Conservation (phyloP, 2,888 invertebrate genomes). For the Linnaemya vulpina region DNA sequence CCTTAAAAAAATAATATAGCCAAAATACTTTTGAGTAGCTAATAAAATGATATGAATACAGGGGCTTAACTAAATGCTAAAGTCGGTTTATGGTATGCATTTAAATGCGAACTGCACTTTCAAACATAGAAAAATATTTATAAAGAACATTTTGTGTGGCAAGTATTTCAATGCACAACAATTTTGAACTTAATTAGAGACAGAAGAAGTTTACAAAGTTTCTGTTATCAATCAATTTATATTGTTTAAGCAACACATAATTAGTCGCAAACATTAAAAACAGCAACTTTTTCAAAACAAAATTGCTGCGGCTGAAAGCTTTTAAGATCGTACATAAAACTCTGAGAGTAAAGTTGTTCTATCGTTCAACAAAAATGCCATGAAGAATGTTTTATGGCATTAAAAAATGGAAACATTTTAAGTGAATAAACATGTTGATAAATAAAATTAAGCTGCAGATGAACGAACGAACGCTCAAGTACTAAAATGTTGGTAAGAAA, state of each 20-base stretch:
- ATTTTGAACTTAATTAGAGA: too few relatives aligned
- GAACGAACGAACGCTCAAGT: slow-evolving; percentile 18
- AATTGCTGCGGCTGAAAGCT: slow-evolving; percentile 33
- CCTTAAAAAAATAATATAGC: slow-evolving; percentile 58
- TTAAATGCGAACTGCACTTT: background rate
- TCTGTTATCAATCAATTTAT: background rate
- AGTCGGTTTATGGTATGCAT: background rate
- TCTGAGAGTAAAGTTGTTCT: slow-evolving; percentile 39
- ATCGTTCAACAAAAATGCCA: slow-evolving; percentile 40
- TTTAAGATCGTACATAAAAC: slow-evolving; percentile 17
- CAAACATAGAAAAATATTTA: background rate
- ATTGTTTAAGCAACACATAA: background rate
- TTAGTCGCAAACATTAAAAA: background rate
- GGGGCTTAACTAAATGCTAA: background rate
- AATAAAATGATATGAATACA: slow-evolving; percentile 42
- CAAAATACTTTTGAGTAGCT: slow-evolving; percentile 27
- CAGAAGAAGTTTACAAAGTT: background rate
- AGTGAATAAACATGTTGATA: slow-evolving; percentile 71
- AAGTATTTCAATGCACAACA: too few relatives aligned
- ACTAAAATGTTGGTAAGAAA: background rate
- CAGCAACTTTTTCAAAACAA: background rate
- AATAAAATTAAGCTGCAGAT: slow-evolving; percentile 55
- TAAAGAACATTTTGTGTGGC: background rate
- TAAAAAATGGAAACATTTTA: slow-evolving; percentile 64
- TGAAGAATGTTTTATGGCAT: slow-evolving; percentile 67